Evolutionary conservation across 2,113 vertebrate genomes (phyloP).

Genomic region (Hylia prasina): DNA sequence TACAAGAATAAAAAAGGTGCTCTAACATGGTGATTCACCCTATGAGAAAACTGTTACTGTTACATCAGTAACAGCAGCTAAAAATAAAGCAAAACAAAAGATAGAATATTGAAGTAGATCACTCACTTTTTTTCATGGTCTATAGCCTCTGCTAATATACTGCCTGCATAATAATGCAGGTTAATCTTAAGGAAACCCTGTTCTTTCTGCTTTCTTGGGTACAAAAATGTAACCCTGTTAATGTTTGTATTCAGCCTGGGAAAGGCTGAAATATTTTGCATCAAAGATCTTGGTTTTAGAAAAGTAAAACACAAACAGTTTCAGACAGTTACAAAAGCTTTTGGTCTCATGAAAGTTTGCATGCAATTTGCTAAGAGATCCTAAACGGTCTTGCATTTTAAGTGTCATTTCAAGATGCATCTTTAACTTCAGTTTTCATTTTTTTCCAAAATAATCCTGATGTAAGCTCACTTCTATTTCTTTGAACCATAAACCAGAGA

Average conservation of each 20-base stretch:
- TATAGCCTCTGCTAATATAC: not conserved
- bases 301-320: not conserved
- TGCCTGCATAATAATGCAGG: not conserved
- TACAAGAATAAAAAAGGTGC: not conserved
- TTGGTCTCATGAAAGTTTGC: not conserved
- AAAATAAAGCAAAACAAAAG: not conserved
- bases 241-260: not conserved
- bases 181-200: not conserved
- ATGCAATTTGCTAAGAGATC: not conserved
- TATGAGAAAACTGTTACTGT: not conserved
- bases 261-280: not conserved
- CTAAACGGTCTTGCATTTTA: not conserved
- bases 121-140: not conserved
- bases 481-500: not conserved
- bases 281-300: not conserved
- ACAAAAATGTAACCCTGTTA: not conserved
- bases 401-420: not conserved
- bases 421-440: not conserved
- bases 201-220: not conserved
- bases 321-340: not conserved
- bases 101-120: not conserved
- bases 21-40: not conserved
- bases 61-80: not conserved
- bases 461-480: not conserved
- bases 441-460: not conserved